These are phyloP conservation scores for Junonia oenone DNA, from an alignment of 2,888 invertebrate species.

Conservation along the genomic window DNA sequence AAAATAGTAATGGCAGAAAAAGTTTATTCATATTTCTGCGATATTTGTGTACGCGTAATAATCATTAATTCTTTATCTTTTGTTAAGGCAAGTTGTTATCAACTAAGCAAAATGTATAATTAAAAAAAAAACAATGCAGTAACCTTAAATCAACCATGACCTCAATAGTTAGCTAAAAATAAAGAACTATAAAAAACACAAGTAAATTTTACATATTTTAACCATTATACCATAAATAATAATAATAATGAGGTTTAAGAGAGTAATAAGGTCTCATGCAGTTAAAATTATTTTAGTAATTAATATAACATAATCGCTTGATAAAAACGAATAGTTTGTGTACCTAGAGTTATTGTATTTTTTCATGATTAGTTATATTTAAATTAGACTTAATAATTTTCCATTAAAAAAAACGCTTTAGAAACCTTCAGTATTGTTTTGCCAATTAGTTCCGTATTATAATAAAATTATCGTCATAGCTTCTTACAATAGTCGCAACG, in stretches of 20 bases:
- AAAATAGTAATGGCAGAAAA: no score
- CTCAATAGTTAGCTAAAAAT: neutral
- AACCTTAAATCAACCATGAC: neutral
- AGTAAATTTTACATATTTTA: slow-evolving; percentile 8
- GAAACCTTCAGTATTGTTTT: neutral
- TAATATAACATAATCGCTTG: neutral
- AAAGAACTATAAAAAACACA: slow-evolving; percentile 23
- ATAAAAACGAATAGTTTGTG: neutral
- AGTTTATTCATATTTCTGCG: no score
- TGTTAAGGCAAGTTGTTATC: neutral
- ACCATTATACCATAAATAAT: neutral
- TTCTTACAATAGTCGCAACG: slow-evolving; percentile 34
- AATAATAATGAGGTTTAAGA: neutral
- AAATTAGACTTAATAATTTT: no score
- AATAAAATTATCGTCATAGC: slow-evolving; percentile 6
- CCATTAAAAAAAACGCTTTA: neutral
- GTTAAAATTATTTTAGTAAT: neutral
- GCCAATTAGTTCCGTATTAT: neutral
- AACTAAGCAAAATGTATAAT: neutral
- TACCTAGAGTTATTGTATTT: no score
- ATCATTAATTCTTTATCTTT: no score
- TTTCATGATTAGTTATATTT: no score
- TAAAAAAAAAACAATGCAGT: neutral
- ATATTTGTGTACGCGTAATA: no score
- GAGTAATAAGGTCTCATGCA: neutral